Evolutionary conservation across 2,888 invertebrate species (phyloP), one percentile per base, ranked within the genome.

Genomic region (Eilema caniola): DNA sequence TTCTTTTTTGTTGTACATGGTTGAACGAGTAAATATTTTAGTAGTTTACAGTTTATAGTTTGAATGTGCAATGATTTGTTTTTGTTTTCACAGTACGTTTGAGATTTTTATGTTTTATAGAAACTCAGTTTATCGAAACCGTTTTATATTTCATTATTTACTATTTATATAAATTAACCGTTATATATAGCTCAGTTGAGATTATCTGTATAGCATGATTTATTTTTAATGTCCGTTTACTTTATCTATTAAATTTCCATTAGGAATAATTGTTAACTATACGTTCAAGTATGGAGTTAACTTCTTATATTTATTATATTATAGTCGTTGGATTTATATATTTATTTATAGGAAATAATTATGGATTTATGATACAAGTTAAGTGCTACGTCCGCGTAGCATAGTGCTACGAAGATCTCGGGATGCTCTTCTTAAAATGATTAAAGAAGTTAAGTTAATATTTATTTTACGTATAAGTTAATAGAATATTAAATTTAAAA

Each of bases 331-430:
- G 8, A 53, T 53, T 20, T 53, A 53, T 53, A 53, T n/a, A 53
- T 10, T 53, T n/a, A 53, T 3, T 8, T n/a, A 53, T n/a, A n/a
- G n/a, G 10, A 53, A n/a, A 53, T 10, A 53, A 53, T 53, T n/a
- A 53, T 47, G 7, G 20, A 20, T 41, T 16, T 5, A 47, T 14
- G 7, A 47, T 20, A 11, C 5, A 62, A 37, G 53, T 53, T 33
- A 20, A 69, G 14, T 67, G 70, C 73, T 70, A 68, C 73, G 68
- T 28, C 14, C 14, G 24, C 70, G 70, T 73, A 70, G 70, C 62
- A 37, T 8, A 14, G 10, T 41, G 59, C 69, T 71, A 71, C 68
- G 65, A 62, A 62, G 20, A 62, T 59, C n/a, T 20, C 11, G n/a
- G 11, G 8, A n/a, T 33, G n/a, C 3, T 31, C 20, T 8, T 57